Percentiles rank a stretch among this genome's conserved stretches.
These are phyloP conservation scores for Phyllostomus discolor DNA, from an alignment of 2,113 vertebrate species.

Conservation along the genomic window DNA sequence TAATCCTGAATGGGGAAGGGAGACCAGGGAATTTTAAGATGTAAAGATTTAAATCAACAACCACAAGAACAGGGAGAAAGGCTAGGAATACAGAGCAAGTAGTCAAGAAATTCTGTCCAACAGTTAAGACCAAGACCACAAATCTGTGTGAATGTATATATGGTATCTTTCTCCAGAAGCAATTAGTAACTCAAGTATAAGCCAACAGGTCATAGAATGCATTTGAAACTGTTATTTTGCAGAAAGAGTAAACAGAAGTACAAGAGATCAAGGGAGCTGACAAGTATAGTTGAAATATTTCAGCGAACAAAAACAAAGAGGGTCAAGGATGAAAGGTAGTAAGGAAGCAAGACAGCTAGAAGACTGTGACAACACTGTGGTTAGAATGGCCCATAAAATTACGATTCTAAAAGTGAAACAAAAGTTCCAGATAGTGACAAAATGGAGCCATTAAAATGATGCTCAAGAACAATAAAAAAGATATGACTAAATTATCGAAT, in stretches of 20 bases:
- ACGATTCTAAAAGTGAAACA: background rate
- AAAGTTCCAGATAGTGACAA: background rate
- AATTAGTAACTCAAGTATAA: background rate
- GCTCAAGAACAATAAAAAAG: background rate
- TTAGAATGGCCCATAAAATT: background rate
- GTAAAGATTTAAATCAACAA: conserved; percentile 2
- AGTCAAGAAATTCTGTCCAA: background rate
- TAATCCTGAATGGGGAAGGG: background rate
- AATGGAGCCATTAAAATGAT: background rate
- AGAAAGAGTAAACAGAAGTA: background rate
- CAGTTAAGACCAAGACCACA: background rate
- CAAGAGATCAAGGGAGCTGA: background rate
- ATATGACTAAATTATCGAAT: background rate
- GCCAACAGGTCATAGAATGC: background rate
- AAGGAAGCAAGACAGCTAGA: background rate
- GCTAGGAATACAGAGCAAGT: background rate
- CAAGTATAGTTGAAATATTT: background rate
- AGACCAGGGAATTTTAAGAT: background rate
- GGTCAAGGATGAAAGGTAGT: background rate
- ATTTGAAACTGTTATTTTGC: background rate
- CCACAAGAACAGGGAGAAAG: background rate
- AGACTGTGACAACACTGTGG: background rate
- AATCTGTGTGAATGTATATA: background rate
- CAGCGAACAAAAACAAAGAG: background rate
- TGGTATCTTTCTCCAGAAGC: background rate